Evolutionary conservation across 2,797 vertebrate genomes (phyloP), one percentile per base, ranked within the genome.

Genomic region (Nannoperca australis): DNA sequence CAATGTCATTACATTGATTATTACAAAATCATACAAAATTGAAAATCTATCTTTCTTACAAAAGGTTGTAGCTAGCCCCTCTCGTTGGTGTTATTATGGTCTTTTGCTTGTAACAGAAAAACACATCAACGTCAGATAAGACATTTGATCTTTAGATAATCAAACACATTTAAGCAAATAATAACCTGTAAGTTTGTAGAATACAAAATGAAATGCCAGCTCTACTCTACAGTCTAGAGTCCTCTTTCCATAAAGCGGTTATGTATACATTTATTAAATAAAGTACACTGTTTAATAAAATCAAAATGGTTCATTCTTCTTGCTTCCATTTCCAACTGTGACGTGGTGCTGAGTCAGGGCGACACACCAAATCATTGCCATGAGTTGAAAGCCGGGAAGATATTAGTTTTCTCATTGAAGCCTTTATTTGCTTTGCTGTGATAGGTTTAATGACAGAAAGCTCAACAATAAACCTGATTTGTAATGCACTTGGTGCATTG

Each of bases 391-490:
- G 84, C 76, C n/a, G 38, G 53, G 24, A 75, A 72, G 72, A 84
- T 81, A 89, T 88, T 82, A 68, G 82, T 81, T 90, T 81, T 74
- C 79, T 78, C 8, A 44, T 75, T 77, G 82, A 87, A 58, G 80
- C 66, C 71, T 88, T 86, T 87, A 90, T 90, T 89, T 81, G 79
- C 83, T 79, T 75, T 67, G 47, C 72, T 38, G 73, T 81, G 81
- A 85, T 79, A 54, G 85, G 30, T 88, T 86, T 85, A 87, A 89
- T 85, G 91, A 87, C 81, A 78, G 79, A 77, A 73, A 40, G 72
- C 77, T 89, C 72, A 81, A 85, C 84, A 78, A 64, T 86, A 90
- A 90, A 86, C 62, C 78, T 89, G 85, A 91, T 91, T 91, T 88
- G 85, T 75, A 55, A 81, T 13, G n/a, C 58, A 27, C 83, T 79